These are phyloP conservation scores for Meda fulgida DNA, from an alignment of 2,797 vertebrate genomes.

Conservation along the genomic window DNA sequence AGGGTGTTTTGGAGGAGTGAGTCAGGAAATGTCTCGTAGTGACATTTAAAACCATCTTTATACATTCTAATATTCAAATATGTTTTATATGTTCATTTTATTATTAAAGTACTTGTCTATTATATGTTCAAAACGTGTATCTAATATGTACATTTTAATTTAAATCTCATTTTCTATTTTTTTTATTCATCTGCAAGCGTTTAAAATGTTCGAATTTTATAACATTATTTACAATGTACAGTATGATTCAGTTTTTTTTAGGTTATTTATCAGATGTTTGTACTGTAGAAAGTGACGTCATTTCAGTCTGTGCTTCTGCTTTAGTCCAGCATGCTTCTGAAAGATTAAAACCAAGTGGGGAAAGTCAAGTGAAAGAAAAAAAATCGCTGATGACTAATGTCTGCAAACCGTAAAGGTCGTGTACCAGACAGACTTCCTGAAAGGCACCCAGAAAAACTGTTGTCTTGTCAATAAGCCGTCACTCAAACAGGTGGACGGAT, in stretches of 20 bases:
- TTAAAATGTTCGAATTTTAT: neutral
- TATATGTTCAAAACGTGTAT: too few relatives aligned
- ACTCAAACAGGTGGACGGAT: conserved; percentile 20
- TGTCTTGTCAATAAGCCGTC: conserved; percentile 50
- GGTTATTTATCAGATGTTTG: neutral
- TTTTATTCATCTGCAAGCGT: neutral
- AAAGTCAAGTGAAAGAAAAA: conserved; percentile 25
- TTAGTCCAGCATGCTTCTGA: neutral
- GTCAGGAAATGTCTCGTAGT: too few relatives aligned
- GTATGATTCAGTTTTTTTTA: too few relatives aligned
- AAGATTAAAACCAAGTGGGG: neutral
- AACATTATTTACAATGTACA: neutral
- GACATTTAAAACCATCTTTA: too few relatives aligned
- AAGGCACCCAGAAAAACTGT: conserved; percentile 34
- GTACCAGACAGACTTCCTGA: conserved; percentile 4
- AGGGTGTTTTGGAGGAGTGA: too few relatives aligned
- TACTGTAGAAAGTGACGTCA: neutral
- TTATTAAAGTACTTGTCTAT: neutral
- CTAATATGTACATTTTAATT: neutral
- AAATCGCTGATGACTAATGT: conserved; percentile 4
- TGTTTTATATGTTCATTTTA: neutral
- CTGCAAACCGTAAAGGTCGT: conserved; percentile 30
- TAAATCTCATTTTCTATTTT: too few relatives aligned
- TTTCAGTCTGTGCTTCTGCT: neutral
- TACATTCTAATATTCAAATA: neutral